These are phyloP conservation scores for Cotesia congregata DNA, from an alignment of 2,888 invertebrate species.

Conservation along the genomic window DNA sequence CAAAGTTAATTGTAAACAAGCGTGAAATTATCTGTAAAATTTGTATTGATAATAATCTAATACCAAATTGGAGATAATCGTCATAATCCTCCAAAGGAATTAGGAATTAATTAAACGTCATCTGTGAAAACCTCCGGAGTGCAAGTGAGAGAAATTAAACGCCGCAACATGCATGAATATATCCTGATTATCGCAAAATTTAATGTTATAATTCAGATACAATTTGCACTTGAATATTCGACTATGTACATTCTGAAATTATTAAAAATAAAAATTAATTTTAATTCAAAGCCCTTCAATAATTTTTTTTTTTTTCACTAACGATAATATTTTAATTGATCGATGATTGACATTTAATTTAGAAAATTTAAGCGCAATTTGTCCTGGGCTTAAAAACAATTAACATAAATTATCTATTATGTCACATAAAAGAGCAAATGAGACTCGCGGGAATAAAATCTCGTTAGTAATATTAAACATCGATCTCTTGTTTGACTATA, in stretches of 20 bases:
- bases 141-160: not conserved
- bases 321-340: too few species aligned
- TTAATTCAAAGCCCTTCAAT: too few species aligned
- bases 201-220: not conserved
- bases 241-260: too few species aligned
- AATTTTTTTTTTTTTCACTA: too few species aligned
- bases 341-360: not conserved
- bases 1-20: too few species aligned
- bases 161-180: not conserved
- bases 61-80: not conserved
- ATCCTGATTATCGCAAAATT: not conserved
- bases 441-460: conserved; percentile 22
- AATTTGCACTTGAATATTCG: not conserved
- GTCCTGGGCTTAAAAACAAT: conserved; percentile 2
- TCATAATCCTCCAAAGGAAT: not conserved
- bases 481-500: conserved; percentile 11
- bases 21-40: not conserved
- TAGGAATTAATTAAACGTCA: conserved; percentile 24
- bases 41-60: not conserved
- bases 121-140: not conserved
- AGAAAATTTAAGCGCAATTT: not conserved
- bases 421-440: not conserved
- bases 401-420: conserved; percentile 25
- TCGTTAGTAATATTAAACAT: not conserved
- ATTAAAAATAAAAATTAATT: too few species aligned